Evolutionary conservation across 2,888 invertebrate species (phyloP), one percentile per base, ranked within the genome.

Genomic region (Habrosyne pyritoides): DNA sequence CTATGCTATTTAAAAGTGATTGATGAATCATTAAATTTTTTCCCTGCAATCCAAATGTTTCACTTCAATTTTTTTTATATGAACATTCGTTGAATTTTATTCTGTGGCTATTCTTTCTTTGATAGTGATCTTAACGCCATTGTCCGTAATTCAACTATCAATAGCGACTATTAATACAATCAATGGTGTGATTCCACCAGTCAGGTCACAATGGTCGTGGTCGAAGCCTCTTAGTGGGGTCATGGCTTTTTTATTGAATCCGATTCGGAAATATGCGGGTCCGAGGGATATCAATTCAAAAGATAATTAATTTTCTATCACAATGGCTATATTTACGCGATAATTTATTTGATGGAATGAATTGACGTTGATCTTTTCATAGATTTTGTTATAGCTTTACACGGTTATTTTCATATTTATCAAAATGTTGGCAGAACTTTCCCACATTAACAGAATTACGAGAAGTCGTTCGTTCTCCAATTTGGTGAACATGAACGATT

Each of bases 211-310:
- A 88, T 86, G 64, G 81, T 58, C 58, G 58, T 63, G 73, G 79
- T 79, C 77, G 73, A 60, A 63, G 66, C 52, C 56, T 63, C 61
- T 61, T 74, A 63, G 71, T 61, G 79, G 78, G 86, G 86, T 85
- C 84, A 79, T 71, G 79, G 74, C 76, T 84, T 88, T 86, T 90
- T 89, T 87, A 89, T 89, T 87, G 80, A 79, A 81, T 81, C 73
- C 76, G 67, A 83, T 85, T 81, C 69, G 63, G 68, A 64, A 77
- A 77, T 80, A 89, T 90, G 89, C 89, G 90, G 90, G 90, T 64
- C 55, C 56, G 56, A 64, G 67, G 64, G 61, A 50, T 30, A 18
- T 50, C 10, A 21, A 50, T 28, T 30, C 50, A 50, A 50, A 28
- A 28, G 50, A 28, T 50, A 30, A 50, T 50, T 7, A 5, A 21